Conservation (phyloP, 2,113 vertebrate genomes). For the Mesoclemmys tuberculata region DNA sequence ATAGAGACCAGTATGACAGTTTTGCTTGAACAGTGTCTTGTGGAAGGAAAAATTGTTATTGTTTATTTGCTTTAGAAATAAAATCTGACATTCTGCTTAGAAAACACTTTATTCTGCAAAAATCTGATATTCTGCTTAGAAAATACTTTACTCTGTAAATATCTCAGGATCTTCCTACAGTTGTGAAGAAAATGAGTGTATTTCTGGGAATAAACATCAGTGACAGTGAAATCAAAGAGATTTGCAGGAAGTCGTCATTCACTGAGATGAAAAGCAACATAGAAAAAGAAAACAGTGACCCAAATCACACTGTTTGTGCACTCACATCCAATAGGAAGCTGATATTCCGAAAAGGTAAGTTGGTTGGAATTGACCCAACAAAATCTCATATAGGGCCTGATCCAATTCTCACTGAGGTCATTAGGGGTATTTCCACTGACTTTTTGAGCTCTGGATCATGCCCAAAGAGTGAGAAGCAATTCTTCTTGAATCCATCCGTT, state of each 20-base stretch:
- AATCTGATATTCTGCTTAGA: neutral
- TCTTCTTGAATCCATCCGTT: neutral
- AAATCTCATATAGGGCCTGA: neutral
- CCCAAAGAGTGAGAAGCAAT: neutral
- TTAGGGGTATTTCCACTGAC: too few species aligned
- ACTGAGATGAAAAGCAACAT: constrained; percentile 76
- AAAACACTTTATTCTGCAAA: neutral
- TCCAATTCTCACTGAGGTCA: neutral
- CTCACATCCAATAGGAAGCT: constrained; percentile 74
- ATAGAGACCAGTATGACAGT: neutral
- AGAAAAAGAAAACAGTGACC: constrained; percentile 63
- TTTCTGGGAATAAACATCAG: constrained; percentile 65
- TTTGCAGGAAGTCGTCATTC: constrained; percentile 74
- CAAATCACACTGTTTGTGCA: constrained; percentile 65
- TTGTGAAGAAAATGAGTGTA: constrained; percentile 66
- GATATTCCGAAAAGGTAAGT: constrained; percentile 75
- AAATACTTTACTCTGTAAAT: neutral
- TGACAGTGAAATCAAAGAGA: constrained; percentile 63
- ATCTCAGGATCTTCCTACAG: constrained; percentile 70
- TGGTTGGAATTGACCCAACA: neutral
- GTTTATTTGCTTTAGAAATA: neutral
- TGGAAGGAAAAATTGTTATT: neutral
- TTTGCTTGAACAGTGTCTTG: neutral
- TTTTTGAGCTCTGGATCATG: neutral
- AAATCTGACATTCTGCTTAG: neutral